Percentiles rank a stretch among this genome's conserved stretches.
Conservation (phyloP, 1,140 invertebrate genomes). For the Drosophila navojoa region DNA sequence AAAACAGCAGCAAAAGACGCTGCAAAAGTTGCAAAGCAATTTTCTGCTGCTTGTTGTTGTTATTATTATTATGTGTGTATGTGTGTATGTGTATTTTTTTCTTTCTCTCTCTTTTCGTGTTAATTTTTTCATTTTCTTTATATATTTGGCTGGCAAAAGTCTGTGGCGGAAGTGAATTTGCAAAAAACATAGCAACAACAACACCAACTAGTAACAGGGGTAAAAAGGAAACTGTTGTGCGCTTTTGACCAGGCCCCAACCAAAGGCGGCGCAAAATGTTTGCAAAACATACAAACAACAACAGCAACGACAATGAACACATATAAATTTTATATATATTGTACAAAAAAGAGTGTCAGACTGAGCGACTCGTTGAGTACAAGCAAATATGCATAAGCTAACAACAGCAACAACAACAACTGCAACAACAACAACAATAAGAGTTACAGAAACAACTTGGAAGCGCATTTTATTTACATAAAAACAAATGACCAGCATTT, state of each 20-base stretch:
- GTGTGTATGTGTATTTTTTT: too few species aligned
- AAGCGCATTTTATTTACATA: conserved; percentile 77
- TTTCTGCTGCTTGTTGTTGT: conserved; percentile 63
- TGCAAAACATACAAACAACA: conserved; percentile 43
- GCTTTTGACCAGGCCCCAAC: conserved; percentile 62
- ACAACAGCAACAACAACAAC: conserved; percentile 11
- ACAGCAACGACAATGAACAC: conserved; percentile 24
- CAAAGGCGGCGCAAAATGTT: conserved; percentile 64
- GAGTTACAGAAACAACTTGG: conserved; percentile 33
- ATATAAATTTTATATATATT: conserved; percentile 19
- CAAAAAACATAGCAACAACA: conserved; percentile 59
- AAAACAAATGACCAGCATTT: conserved; percentile 82
- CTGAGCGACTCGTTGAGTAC: conserved; percentile 33
- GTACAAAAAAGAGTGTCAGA: conserved; percentile 39
- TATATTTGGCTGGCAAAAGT: conserved; percentile 49
- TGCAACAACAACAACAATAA: conserved; percentile 12
- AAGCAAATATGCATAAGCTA: conserved; percentile 57
- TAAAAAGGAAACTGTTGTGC: conserved; percentile 64
- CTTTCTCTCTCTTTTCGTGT: conserved; percentile 10
- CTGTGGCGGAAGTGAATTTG: conserved; percentile 75
- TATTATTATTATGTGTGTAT: conserved; percentile 24
- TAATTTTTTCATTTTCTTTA: conserved; percentile 40
- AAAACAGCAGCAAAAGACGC: conserved; percentile 24
- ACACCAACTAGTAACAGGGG: conserved; percentile 21
- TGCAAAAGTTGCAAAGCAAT: conserved; percentile 61